Evolutionary conservation across 2,113 vertebrate species (phyloP).

Genomic region (Cryptotis parvus): DNA sequence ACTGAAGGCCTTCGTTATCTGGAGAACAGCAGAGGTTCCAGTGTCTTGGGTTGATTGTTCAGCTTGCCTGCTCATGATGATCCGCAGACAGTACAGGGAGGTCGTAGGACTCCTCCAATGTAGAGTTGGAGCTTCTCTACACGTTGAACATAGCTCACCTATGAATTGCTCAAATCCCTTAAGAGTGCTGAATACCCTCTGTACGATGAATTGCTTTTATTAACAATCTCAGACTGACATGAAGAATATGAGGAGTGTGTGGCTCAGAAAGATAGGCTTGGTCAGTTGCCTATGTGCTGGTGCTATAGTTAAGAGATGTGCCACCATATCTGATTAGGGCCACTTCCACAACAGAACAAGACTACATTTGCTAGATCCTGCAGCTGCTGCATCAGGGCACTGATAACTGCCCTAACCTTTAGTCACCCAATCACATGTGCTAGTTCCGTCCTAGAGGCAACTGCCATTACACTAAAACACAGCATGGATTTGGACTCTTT

Average conservation of each 20-base stretch:
- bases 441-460: too few relatives aligned
- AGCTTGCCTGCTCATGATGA: conserved; percentile 89
- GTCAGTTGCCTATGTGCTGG: conserved; percentile 84
- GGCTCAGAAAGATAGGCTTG: too few relatives aligned
- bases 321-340: conserved; percentile 61
- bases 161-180: conserved; percentile 88
- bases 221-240: conserved; percentile 91
- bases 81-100: conserved; percentile 93
- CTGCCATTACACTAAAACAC: too few relatives aligned
- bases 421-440: conserved; percentile 87
- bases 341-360: too few relatives aligned
- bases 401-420: conserved; percentile 62
- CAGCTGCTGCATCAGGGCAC: too few relatives aligned
- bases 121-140: conserved; percentile 92
- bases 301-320: conserved; percentile 90
- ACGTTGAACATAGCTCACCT: conserved; percentile 92
- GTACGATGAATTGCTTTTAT: conserved; percentile 96
- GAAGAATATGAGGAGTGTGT: conserved; percentile 90
- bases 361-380: too few relatives aligned
- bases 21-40: conserved; percentile 90
- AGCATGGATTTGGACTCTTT: too few relatives aligned
- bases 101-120: conserved; percentile 94
- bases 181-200: conserved; percentile 95
- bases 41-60: conserved; percentile 83
- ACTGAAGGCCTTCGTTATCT: conserved; percentile 91